These are phyloP conservation scores for Drosophila grimshawi DNA, from an alignment of 1,140 invertebrate genomes.

Conservation along the genomic window DNA sequence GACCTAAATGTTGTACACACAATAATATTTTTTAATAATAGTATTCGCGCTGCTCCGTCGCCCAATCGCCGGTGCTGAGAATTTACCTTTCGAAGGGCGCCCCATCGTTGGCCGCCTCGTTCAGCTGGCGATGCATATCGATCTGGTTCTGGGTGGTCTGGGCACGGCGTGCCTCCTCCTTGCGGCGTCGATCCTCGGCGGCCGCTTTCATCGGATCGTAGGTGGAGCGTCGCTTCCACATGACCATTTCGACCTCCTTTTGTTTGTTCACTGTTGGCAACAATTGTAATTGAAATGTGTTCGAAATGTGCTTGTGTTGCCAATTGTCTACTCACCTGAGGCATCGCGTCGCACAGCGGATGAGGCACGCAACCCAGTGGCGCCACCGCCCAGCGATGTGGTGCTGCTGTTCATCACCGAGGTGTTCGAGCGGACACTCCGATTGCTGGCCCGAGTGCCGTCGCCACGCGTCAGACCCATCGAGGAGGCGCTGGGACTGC, in stretches of 20 bases:
- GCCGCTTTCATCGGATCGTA: conserved; percentile 96
- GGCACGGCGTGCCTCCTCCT: conserved; percentile 83
- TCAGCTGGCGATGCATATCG: conserved; percentile 54
- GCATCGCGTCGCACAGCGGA: conserved; percentile 74
- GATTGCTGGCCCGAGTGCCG: conserved; percentile 71
- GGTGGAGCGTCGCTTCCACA: conserved; percentile 95
- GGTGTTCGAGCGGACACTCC: conserved; percentile 71
- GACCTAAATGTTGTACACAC: conserved; percentile 13
- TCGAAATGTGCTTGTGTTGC: too few species aligned
- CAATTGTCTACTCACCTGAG: conserved; percentile 58
- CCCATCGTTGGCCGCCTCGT: conserved; percentile 51
- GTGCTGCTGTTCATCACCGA: conserved; percentile 77
- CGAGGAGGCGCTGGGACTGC: conserved; percentile 80
- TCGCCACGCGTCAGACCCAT: conserved; percentile 74
- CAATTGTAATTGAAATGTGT: neutral
- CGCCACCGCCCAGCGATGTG: conserved; percentile 60
- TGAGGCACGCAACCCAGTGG: conserved; percentile 54
- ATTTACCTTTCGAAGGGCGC: conserved; percentile 78
- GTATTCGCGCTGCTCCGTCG: neutral
- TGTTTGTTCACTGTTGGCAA: conserved; percentile 85
- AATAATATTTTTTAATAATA: neutral
- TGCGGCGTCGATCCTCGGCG: conserved; percentile 90
- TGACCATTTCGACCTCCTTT: conserved; percentile 94
- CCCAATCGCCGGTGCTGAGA: conserved; percentile 1
- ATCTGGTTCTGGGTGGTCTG: conserved; percentile 28